phyloP scores from a whole-genome alignment of 2,113 vertebrate genomes.

The Xiphophorus maculatus region DNA sequence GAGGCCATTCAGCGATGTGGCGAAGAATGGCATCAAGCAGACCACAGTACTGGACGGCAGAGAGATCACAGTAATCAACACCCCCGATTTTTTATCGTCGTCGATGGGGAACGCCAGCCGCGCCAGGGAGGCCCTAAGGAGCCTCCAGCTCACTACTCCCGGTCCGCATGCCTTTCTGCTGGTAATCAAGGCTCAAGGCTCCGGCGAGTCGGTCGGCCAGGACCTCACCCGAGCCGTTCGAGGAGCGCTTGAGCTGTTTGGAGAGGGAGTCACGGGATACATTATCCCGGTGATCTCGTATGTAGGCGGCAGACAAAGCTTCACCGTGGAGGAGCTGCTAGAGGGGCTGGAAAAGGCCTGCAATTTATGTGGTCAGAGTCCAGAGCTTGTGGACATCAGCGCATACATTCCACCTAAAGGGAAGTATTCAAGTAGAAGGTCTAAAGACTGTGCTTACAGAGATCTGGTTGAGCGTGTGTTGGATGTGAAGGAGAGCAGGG shows the following conservation, averaged over 20 bases:
- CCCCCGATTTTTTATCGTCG: constrained; percentile 66
- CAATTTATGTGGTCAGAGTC: constrained; percentile 58
- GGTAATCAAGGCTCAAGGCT: constrained; percentile 46
- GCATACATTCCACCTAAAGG: constrained; percentile 25
- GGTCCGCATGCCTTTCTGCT: constrained; percentile 74
- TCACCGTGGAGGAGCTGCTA: constrained; percentile 45
- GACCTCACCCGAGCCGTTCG: constrained; percentile 25
- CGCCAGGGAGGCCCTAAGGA: constrained; percentile 67
- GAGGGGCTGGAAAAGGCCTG: constrained; percentile 46
- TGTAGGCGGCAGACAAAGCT: constrained; percentile 14
- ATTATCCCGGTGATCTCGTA: constrained; percentile 67
- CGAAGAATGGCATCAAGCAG: constrained; percentile 47
- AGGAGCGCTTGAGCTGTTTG: constrained; percentile 53
- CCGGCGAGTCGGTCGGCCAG: neutral
- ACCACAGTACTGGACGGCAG: constrained; percentile 37
- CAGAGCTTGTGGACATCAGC: constrained; percentile 61
- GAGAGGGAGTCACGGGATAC: constrained; percentile 30
- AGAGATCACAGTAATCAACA: constrained; percentile 63
- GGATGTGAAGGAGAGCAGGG: constrained; percentile 51
- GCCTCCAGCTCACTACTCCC: constrained; percentile 65
- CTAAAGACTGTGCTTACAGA: constrained; percentile 3
- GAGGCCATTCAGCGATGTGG: neutral
- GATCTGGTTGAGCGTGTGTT: constrained; percentile 57
- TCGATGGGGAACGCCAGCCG: constrained; percentile 38
- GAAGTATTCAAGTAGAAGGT: neutral